Evolutionary conservation across 37 sponge, comb jelly and placozoan genomes (phyloP).

Genomic region (Eunapius fragilis): DNA sequence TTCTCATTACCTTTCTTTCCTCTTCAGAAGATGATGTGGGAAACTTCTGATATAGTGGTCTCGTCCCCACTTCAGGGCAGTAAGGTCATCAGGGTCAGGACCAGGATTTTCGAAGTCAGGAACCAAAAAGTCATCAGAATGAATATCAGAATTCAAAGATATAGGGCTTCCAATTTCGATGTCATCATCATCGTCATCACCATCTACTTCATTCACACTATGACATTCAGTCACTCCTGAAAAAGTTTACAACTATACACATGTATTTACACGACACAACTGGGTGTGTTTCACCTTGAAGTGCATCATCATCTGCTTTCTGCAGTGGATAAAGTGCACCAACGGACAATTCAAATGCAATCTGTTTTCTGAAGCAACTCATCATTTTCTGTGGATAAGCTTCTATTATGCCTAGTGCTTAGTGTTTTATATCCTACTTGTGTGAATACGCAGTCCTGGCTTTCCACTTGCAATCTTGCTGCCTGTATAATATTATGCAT

Average conservation of each 20-base stretch:
- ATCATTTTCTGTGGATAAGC: background rate
- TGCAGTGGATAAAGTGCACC: background rate
- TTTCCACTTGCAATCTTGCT: background rate
- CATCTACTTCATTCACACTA: background rate
- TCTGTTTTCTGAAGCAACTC: background rate
- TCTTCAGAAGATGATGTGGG: background rate
- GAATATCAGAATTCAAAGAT: background rate
- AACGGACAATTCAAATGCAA: background rate
- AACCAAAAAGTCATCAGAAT: background rate
- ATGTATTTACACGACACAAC: background rate
- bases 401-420: background rate
- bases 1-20: background rate
- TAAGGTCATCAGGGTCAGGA: background rate
- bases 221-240: background rate
- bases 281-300: background rate
- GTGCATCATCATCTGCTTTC: background rate
- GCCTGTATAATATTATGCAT: background rate
- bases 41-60: background rate
- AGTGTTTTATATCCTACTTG: background rate
- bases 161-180: background rate
- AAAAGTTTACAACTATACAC: background rate
- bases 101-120: background rate
- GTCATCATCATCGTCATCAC: too few relatives aligned
- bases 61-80: background rate
- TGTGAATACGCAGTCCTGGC: background rate